Evolutionary conservation across 2,888 invertebrate genomes (phyloP).

Genomic region (Drosophila prolongata): DNA sequence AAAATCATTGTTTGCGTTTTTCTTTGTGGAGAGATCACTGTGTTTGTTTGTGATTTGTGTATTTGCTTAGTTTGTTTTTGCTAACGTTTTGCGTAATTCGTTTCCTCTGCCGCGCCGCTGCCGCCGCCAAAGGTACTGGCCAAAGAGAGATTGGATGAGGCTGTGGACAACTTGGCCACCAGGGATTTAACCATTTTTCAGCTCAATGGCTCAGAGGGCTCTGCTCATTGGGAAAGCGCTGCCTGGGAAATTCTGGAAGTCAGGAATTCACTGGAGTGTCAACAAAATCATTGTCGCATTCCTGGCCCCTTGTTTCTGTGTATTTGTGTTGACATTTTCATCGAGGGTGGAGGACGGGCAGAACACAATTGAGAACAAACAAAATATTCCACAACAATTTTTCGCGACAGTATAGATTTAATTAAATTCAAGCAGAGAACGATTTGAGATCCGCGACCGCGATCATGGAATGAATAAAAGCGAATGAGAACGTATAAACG

Average conservation of each 20-base stretch:
- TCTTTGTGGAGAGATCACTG: slow-evolving; percentile 18
- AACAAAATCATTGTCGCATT: slow-evolving; percentile 44
- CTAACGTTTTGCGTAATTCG: slow-evolving; percentile 81
- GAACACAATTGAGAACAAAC: slow-evolving; percentile 53
- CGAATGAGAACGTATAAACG: slow-evolving; percentile 37
- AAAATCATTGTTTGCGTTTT: neutral
- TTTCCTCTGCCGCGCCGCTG: slow-evolving; percentile 66
- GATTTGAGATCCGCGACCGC: slow-evolving; percentile 43
- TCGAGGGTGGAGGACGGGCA: slow-evolving; percentile 7
- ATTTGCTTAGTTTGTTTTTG: slow-evolving; percentile 44
- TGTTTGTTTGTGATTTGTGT: slow-evolving; percentile 30
- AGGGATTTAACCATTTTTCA: slow-evolving; percentile 82
- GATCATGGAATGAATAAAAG: slow-evolving; percentile 68
- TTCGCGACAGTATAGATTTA: slow-evolving; percentile 34
- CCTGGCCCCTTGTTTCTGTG: slow-evolving; percentile 25
- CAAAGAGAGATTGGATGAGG: slow-evolving; percentile 80
- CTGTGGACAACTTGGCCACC: slow-evolving; percentile 82
- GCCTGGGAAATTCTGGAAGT: slow-evolving; percentile 13
- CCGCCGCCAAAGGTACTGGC: slow-evolving; percentile 77
- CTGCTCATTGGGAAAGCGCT: slow-evolving; percentile 9
- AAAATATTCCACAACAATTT: slow-evolving; percentile 34
- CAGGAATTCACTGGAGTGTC: slow-evolving; percentile 31
- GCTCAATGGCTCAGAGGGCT: neutral
- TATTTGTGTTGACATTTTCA: slow-evolving; percentile 35
- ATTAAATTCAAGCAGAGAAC: slow-evolving; percentile 41